Conservation (phyloP, 2,113 vertebrate species). For the Ceyx melanurus region DNA sequence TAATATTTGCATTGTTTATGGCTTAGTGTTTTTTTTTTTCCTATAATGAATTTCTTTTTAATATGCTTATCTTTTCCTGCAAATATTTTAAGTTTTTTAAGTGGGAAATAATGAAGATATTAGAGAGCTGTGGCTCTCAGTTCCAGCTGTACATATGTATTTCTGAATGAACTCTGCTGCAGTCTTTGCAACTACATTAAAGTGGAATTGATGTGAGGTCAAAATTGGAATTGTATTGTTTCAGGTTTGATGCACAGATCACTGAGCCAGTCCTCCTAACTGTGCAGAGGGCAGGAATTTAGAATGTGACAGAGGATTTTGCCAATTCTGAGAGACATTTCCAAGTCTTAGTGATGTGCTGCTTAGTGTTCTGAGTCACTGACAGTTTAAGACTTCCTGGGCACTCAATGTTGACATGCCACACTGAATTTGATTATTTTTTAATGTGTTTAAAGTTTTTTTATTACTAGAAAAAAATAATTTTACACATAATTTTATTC, state of each 20-base stretch:
- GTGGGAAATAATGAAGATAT: not conserved
- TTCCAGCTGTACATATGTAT: not conserved
- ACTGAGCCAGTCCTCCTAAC: not conserved
- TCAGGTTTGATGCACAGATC: not conserved
- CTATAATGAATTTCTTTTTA: not conserved
- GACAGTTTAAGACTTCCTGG: not conserved
- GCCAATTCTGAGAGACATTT: not conserved
- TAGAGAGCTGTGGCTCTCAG: not conserved
- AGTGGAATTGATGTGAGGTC: not conserved
- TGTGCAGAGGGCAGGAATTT: not conserved
- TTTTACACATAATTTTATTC: not conserved
- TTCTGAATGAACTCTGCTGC: not conserved
- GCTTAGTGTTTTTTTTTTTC: not conserved
- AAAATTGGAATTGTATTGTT: not conserved
- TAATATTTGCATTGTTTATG: not conserved
- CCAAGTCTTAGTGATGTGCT: not conserved
- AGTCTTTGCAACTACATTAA: not conserved
- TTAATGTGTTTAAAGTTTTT: not conserved
- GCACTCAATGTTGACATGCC: not conserved
- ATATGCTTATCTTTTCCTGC: not conserved
- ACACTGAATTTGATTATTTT: not conserved
- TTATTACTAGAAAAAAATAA: not conserved
- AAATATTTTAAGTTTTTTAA: not conserved
- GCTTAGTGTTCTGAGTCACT: not conserved
- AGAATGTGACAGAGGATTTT: not conserved